Base-by-base conservation (phyloP, 2,113 vertebrate species). In the Lycaon pictus region DNA sequence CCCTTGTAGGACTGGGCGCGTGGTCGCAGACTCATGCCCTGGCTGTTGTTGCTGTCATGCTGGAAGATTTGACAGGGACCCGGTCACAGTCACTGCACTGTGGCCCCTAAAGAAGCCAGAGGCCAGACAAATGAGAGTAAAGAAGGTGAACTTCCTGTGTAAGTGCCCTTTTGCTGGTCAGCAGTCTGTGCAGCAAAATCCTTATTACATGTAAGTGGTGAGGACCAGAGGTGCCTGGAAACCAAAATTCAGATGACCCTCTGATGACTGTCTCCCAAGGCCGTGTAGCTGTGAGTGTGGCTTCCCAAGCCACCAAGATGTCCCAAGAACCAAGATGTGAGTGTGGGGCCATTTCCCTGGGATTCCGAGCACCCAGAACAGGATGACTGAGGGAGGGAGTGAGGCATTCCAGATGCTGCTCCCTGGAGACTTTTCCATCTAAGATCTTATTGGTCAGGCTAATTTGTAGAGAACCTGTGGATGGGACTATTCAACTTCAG, bases 1-100 rank as follows among this genome's bases (percentile, higher is more conserved):
- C n/a, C 19, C 5, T 11, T 1, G 23, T 20, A 25, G 56, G 29
- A 11, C 7, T 0, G 2, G 93, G n/a, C 2, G 7, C 19, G 7
- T 7, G 1, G 32, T 29, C 48, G 17, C 63, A 80, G 88, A n/a
- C n/a, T 25, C 51, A 8, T 32, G 20, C 29, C 88, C 19, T 81
- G 60, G 12, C 88, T 60, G 6, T 32, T 23, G 51, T 8, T 65
- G 55, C 53, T 95, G 58, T 80, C 27, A 1, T 23, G 71, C 53
- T 35, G 25, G 37, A 3, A 0, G 2, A 15, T 43, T 80, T 15
- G 7, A 25, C 8, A 4, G 81, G 17, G 7, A 2, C 76, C 48
- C 17, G 29, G 32, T 63, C 69, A 5, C 15, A 32, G 83, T 27
- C 17, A 25, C 53, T 55, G 27, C 15, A 1, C 65, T 11, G 0